Base-by-base conservation (phyloP, 2,113 vertebrate genomes). In the Anas platyrhynchos region DNA sequence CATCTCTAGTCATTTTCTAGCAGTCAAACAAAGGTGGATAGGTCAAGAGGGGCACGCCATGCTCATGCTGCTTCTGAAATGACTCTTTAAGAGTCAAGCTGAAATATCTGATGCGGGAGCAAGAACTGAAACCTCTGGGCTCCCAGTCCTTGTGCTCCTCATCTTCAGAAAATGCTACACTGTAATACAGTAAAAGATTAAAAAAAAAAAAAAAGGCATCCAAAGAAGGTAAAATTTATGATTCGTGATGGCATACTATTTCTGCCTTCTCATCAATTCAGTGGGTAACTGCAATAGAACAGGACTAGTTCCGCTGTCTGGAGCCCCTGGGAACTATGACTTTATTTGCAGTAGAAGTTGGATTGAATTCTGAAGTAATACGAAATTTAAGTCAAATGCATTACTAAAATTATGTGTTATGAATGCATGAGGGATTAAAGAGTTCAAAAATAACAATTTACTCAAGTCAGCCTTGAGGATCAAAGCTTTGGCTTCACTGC, bases 381-480 rank as follows among this genome's bases (percentile, higher is more conserved):
- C 77, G 79, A 77, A 93, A 73, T 86, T 41, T 59, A 91, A 95
- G 63, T 92, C 61, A 86, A 96, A 88, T 48, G 52, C 61, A 63
- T 93, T 93, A 27, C 92, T 79, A 62, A 86, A 96, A 89, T 91
- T 82, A 78, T 86, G 65, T 91, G 54, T 88, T 89, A 50, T 11
- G 25, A 82, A 89, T 93, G 62, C 89, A 94, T 79, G 48, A 92
- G 86, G 91, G 91, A 92, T 95, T 97, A 79, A 88, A 91, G 77
- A 84, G n/a, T 94, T 93, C 75, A 78, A 88, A 94, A 96, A 83
- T 88, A 84, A 95, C 81, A 77, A 91, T 94, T 97, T 96, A 72
- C 66, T 94, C 38, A 84, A 96, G 81, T 75, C 83, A 94, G 88
- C 91, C 94, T 92, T 86, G 88, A 97, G 92, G 77, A 94, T 94